Conservation (phyloP, 2,888 invertebrate species). For the Yponomeuta cagnagella region DNA sequence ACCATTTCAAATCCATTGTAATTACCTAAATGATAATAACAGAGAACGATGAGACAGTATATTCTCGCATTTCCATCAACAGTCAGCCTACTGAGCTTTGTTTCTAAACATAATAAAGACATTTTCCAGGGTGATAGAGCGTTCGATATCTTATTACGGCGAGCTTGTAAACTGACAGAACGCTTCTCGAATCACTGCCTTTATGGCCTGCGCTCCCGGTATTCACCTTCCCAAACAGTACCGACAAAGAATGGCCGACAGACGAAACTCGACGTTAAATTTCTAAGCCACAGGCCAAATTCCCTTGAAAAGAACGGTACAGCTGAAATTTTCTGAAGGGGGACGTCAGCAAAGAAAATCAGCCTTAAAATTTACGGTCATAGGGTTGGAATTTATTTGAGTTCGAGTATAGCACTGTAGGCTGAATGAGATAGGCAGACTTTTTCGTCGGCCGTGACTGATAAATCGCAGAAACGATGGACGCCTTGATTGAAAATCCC, state of each 20-base stretch:
- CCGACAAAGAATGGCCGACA: slow-evolving; percentile 15
- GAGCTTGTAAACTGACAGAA: slow-evolving; percentile 60
- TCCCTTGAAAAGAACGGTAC: not conserved
- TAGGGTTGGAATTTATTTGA: slow-evolving; percentile 28
- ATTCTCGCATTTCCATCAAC: slow-evolving; percentile 3
- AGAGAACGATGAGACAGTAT: not conserved
- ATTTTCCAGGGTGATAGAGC: slow-evolving; percentile 55
- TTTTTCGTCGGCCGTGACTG: slow-evolving; percentile 55
- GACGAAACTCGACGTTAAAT: not conserved
- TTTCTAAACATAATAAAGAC: slow-evolving; percentile 49
- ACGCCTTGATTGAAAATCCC: slow-evolving; percentile 54
- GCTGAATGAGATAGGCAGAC: slow-evolving; percentile 47
- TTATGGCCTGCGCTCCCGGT: slow-evolving; percentile 53
- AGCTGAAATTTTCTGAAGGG: slow-evolving; percentile 12
- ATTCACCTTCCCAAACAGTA: slow-evolving; percentile 50
- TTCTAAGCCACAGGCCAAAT: not conserved
- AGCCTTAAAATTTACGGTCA: slow-evolving; percentile 22
- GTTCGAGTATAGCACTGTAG: slow-evolving; percentile 26
- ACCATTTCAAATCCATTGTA: not conserved
- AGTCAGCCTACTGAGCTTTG: slow-evolving; percentile 24
- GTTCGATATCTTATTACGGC: slow-evolving; percentile 62
- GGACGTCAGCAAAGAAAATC: slow-evolving; percentile 26
- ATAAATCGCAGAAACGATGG: slow-evolving; percentile 45
- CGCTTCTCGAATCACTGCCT: slow-evolving; percentile 59
- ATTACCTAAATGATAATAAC: not conserved